Percentiles rank a stretch among this genome's conserved stretches.
Conservation (phyloP, 2,797 vertebrate species). For the Microtus obscurus region DNA sequence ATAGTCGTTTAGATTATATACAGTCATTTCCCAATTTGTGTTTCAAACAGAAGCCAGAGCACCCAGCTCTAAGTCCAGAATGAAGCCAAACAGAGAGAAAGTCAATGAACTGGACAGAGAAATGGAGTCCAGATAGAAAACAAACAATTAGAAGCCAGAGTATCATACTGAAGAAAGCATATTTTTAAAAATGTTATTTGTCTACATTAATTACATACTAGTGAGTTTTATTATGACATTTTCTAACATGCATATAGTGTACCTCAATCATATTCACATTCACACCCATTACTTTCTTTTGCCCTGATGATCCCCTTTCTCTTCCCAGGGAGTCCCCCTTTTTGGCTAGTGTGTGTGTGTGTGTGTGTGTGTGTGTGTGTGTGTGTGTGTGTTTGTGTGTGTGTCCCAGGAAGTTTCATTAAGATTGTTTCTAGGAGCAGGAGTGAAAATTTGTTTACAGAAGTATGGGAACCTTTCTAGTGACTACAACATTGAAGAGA, state of each 20-base stretch:
- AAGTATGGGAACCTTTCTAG: background rate
- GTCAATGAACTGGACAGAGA: background rate
- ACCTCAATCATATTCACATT: background rate
- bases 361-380: background rate
- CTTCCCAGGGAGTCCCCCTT: background rate
- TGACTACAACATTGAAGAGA: background rate
- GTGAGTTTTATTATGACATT: background rate
- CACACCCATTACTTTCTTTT: background rate
- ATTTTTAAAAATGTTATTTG: background rate
- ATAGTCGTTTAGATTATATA: background rate
- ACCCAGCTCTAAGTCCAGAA: background rate
- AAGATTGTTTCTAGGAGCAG: background rate
- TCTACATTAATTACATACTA: background rate
- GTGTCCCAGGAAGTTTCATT: background rate
- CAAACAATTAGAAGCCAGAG: background rate
- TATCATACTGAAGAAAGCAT: background rate
- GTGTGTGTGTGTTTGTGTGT: background rate
- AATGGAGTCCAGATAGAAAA: constrained; percentile 17
- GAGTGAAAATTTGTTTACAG: background rate
- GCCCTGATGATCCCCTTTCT: background rate
- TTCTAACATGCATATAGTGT: background rate
- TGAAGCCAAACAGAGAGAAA: background rate
- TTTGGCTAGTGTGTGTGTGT: background rate
- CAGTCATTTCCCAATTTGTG: background rate
- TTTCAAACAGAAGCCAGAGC: background rate